phyloP scores from a whole-genome alignment of 2,113 vertebrate genomes.

The Gallinago undulata region DNA sequence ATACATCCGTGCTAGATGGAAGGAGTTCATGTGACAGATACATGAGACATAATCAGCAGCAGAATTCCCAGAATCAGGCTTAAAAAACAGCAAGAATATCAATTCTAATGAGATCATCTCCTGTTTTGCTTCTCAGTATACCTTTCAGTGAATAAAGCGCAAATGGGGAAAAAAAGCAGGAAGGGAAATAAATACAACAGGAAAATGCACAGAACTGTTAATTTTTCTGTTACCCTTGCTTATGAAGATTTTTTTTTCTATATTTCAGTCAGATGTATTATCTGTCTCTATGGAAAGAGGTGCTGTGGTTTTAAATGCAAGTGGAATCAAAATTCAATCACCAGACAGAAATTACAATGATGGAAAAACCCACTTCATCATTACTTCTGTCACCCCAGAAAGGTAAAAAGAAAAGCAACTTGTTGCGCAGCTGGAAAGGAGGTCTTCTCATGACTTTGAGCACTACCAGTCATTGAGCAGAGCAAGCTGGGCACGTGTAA shows the following conservation, averaged over 20 bases:
- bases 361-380: constrained; percentile 87
- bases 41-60: not conserved
- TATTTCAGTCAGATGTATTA: constrained; percentile 84
- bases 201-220: not conserved
- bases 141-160: not conserved
- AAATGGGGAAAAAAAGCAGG: not conserved
- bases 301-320: constrained; percentile 84
- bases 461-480: not conserved
- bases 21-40: not conserved
- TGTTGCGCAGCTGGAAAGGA: not conserved
- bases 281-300: constrained; percentile 91
- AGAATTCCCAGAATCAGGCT: not conserved
- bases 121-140: not conserved
- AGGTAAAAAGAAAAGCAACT: constrained; percentile 73
- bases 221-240: not conserved
- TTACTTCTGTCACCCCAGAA: constrained; percentile 81
- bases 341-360: constrained; percentile 86
- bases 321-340: constrained; percentile 83
- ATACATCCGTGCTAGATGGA: not conserved
- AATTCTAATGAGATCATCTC: not conserved
- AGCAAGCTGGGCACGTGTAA: not conserved
- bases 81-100: not conserved
- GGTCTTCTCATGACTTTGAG: not conserved
- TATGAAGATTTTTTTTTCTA: not conserved
- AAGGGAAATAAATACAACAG: not conserved